A percentile compares a stretch with the other conserved stretches of the same genome.
Conservation (phyloP, 2,113 vertebrate genomes). For the Leiothrix lutea region DNA sequence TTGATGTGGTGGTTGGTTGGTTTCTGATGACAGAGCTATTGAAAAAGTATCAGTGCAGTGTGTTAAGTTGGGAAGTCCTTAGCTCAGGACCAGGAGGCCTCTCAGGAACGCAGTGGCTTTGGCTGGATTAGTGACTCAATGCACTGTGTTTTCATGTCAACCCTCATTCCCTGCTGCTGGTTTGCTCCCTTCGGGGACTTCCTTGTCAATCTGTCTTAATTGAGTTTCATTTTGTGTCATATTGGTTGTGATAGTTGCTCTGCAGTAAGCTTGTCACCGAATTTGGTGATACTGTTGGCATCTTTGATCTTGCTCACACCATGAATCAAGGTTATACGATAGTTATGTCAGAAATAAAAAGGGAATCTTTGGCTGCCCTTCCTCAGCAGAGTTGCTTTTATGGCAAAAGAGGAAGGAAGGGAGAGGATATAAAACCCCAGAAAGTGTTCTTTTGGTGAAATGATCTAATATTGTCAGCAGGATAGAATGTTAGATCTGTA, state of each 20-base stretch:
- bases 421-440: not conserved
- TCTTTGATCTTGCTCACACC: constrained; percentile 18
- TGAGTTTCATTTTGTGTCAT: not conserved
- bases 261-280: constrained; percentile 32
- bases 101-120: constrained; percentile 11
- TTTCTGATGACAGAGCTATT: constrained; percentile 9
- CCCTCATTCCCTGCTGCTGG: not conserved
- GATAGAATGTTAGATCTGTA: not conserved
- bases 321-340: constrained; percentile 61
- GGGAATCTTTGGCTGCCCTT: not conserved
- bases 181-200: constrained; percentile 24
- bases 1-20: constrained; percentile 2
- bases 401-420: not conserved
- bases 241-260: not conserved
- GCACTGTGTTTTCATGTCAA: not conserved
- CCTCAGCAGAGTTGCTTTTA: constrained; percentile 17
- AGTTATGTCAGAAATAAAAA: constrained; percentile 34
- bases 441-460: not conserved
- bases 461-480: not conserved
- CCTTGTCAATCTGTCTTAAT: not conserved
- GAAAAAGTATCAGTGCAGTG: not conserved
- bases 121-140: constrained; percentile 17
- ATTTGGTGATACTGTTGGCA: constrained; percentile 54
- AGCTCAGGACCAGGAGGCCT: constrained; percentile 32
- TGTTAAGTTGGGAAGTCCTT: constrained; percentile 36